Evolutionary conservation across 2,797 vertebrate species (phyloP), one percentile per base, ranked within the genome.

Genomic region (Melanotaenia pygmaea): DNA sequence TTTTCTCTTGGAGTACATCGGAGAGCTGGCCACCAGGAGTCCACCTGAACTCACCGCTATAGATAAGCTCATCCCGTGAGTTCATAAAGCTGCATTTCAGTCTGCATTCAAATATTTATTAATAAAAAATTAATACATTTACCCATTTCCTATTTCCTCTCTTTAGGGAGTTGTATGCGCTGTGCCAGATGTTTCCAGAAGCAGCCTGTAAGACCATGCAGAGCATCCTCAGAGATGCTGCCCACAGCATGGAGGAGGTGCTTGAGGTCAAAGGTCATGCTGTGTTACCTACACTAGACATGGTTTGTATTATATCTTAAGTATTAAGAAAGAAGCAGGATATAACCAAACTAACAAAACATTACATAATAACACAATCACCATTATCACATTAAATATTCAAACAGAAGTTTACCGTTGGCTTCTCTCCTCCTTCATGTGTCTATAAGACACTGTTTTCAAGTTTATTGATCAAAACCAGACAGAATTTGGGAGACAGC

Each of bases 171-270:
- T 66, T 99, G 71, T 96, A 96, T 72, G 75, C 80, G 18, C 89
- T 99, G 64, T 96, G 96, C 83, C 97, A 98, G 92, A 94, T 97
- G 93, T 99, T 97, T 86, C 97, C 97, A 3, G 93, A 94, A 7
- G 89, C 92, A 0, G 95, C 96, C 5, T 94, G 95, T 68, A 87
- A 89, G 47, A 83, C 92, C 10, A 34, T 98, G 78, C 95, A 93
- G 79, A 92, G 89, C 28, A 79, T 95, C 57, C 90, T 99, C 2
- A 86, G 88, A 70, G 97, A 98, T 0, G 93, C 91, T n/a, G 94
- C 92, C 26, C 96, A 96, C 2, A 94, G 92, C 73, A 92, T 96
- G 93, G 96, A 96, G 75, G 95, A 95, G 85, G 80, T 50, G 12
- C 37, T 96, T 13, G 97, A 97, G 93, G 94, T 93, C 84, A 97